Percentiles rank a stretch among this genome's conserved stretches.
phyloP scores from a whole-genome alignment of 2,797 vertebrate genomes.

The Balearica regulorum region DNA sequence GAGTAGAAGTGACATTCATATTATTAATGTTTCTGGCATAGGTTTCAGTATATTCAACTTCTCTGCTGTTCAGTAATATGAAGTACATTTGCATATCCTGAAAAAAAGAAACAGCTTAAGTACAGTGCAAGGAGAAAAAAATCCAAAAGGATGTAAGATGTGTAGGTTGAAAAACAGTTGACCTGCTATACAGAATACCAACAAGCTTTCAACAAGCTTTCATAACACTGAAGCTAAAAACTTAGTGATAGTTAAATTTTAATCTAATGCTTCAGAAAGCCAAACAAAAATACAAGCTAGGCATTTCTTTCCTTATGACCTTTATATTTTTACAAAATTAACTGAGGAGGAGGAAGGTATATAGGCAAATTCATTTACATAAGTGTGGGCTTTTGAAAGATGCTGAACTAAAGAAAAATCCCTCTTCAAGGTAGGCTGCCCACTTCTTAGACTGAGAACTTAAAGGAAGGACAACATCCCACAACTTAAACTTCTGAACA shows the following conservation, averaged over 20 bases:
- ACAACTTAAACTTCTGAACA: not conserved
- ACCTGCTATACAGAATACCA: slow-evolving; percentile 54
- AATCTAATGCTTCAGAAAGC: slow-evolving; percentile 13
- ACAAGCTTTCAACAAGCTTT: slow-evolving; percentile 56
- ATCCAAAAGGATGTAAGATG: slow-evolving; percentile 16
- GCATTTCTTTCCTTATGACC: slow-evolving; percentile 19
- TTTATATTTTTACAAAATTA: slow-evolving; percentile 7
- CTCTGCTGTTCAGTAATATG: not conserved
- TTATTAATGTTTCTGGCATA: not conserved
- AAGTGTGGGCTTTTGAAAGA: slow-evolving; percentile 12
- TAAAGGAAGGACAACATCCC: not conserved
- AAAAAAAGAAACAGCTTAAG: slow-evolving; percentile 14
- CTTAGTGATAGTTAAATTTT: slow-evolving; percentile 22
- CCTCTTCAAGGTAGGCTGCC: not conserved
- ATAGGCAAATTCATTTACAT: slow-evolving; percentile 10
- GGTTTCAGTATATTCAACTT: not conserved
- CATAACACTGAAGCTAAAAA: not conserved
- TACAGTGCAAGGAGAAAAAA: not conserved
- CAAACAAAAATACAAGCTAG: slow-evolving; percentile 21
- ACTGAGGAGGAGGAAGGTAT: not conserved
- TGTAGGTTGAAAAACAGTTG: slow-evolving; percentile 42
- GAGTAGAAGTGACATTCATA: not conserved
- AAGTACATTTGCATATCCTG: not conserved
- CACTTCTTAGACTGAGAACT: not conserved
- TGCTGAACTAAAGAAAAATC: not conserved